Percentiles rank a stretch among this genome's conserved stretches.
Evolutionary conservation across 1,140 invertebrate genomes (phyloP).

Genomic region (Berghia stephanieae): DNA sequence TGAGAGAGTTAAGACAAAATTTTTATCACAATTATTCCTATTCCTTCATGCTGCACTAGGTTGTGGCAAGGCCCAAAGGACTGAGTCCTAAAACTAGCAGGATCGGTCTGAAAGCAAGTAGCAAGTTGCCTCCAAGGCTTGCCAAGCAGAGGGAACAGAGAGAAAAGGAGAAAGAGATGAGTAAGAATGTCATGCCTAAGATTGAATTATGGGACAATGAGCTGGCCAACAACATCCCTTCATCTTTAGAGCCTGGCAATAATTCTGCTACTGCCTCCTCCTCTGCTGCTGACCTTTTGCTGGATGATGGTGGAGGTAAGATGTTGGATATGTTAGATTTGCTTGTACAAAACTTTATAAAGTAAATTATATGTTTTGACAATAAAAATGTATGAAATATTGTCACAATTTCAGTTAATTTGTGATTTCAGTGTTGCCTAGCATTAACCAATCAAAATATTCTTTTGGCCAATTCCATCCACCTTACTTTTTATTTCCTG

Average conservation of each 20-base stretch:
- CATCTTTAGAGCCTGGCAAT: conserved; percentile 15
- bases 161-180: conserved; percentile 50
- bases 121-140: conserved; percentile 81
- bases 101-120: conserved; percentile 44
- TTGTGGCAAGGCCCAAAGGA: conserved; percentile 62
- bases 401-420: no score
- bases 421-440: no score
- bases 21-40: background rate
- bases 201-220: conserved; percentile 67
- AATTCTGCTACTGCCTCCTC: background rate
- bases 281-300: background rate
- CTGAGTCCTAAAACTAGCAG: conserved; percentile 70
- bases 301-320: conserved; percentile 25
- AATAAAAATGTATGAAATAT: no score
- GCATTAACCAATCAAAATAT: no score
- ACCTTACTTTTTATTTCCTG: no score
- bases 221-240: conserved; percentile 63
- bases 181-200: conserved; percentile 57
- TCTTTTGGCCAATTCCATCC: no score
- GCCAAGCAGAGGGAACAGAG: conserved; percentile 76
- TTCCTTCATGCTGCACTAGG: conserved; percentile 33
- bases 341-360: no score
- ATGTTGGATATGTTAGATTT: no score
- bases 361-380: no score
- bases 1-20: background rate